Evolutionary conservation across 2,797 vertebrate genomes (phyloP).

Genomic region (Merluccius polli): DNA sequence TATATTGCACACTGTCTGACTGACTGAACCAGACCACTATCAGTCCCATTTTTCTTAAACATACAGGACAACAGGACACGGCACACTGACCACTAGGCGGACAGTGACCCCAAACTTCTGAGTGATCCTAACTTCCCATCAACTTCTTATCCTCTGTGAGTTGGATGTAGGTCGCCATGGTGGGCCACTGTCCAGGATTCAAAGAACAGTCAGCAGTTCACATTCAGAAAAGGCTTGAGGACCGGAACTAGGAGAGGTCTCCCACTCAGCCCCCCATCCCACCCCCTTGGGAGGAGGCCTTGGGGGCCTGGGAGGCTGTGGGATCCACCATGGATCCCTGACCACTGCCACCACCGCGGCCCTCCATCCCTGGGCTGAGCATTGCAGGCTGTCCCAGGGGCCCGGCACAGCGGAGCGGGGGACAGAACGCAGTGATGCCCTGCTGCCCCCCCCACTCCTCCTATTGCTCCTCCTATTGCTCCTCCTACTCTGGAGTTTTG

Average conservation of each 20-base stretch:
- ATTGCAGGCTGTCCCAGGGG: constrained; percentile 46
- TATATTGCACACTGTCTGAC: background rate
- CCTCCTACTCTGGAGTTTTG: constrained; percentile 47
- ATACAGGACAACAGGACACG: too few species aligned
- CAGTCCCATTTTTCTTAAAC: background rate
- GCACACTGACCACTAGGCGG: too few species aligned
- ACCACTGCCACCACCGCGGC: background rate
- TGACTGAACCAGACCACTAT: background rate
- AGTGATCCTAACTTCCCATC: constrained; percentile 10
- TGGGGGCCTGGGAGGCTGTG: constrained; percentile 72
- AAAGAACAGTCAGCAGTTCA: constrained; percentile 7
- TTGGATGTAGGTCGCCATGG: constrained; percentile 47
- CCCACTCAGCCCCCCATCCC: constrained; percentile 24
- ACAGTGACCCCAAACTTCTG: background rate
- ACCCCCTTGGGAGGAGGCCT: constrained; percentile 60
- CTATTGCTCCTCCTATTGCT: constrained; percentile 29
- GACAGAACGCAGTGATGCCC: constrained; percentile 31
- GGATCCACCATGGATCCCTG: background rate
- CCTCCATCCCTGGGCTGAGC: constrained; percentile 45
- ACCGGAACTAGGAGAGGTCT: constrained; percentile 12
- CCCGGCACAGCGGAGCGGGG: constrained; percentile 45
- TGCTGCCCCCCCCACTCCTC: constrained; percentile 1
- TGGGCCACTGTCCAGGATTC: constrained; percentile 35
- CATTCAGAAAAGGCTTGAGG: too few species aligned
- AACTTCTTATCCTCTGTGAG: constrained; percentile 7